Evolutionary conservation across 2,797 vertebrate species (phyloP).

Genomic region (Carapus acus): DNA sequence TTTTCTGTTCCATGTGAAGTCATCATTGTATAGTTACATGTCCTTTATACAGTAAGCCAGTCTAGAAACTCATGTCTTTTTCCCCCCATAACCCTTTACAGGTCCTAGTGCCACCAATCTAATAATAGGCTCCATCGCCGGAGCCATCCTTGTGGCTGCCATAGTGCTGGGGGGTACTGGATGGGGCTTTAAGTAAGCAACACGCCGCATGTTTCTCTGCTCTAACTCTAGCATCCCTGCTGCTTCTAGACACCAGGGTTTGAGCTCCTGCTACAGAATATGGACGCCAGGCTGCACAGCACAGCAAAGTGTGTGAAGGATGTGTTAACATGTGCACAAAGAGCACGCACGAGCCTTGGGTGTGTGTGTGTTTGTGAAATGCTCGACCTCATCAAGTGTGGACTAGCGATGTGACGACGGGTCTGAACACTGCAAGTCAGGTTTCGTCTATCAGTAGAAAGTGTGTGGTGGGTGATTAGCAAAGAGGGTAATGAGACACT

Average conservation of each 20-base stretch:
- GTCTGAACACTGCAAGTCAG: neutral
- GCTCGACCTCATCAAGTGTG: too few species aligned
- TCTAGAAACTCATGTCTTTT: constrained; percentile 80
- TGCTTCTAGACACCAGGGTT: constrained; percentile 88
- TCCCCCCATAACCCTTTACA: constrained; percentile 85
- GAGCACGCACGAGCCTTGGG: neutral
- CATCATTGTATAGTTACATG: constrained; percentile 64
- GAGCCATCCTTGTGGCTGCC: constrained; percentile 99
- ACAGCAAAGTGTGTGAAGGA: neutral
- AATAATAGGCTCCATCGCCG: constrained; percentile 99
- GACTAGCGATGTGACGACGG: neutral
- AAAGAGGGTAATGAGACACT: constrained; percentile 11
- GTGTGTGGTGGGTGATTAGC: constrained; percentile 18
- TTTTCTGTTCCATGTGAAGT: constrained; percentile 71
- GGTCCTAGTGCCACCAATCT: constrained; percentile 99
- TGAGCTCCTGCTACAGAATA: constrained; percentile 93
- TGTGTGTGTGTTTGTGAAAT: constrained; percentile 10
- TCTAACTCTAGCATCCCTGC: constrained; percentile 86
- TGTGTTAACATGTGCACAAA: neutral
- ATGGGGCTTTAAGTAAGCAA: constrained; percentile 99
- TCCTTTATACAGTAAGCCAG: constrained; percentile 57
- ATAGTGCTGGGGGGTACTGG: constrained; percentile 99
- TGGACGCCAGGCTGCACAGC: constrained; percentile 31
- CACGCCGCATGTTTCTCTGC: constrained; percentile 88
- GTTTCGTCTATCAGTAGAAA: constrained; percentile 5